Conservation (phyloP, 2,113 vertebrate genomes). For the Fregata magnificens region DNA sequence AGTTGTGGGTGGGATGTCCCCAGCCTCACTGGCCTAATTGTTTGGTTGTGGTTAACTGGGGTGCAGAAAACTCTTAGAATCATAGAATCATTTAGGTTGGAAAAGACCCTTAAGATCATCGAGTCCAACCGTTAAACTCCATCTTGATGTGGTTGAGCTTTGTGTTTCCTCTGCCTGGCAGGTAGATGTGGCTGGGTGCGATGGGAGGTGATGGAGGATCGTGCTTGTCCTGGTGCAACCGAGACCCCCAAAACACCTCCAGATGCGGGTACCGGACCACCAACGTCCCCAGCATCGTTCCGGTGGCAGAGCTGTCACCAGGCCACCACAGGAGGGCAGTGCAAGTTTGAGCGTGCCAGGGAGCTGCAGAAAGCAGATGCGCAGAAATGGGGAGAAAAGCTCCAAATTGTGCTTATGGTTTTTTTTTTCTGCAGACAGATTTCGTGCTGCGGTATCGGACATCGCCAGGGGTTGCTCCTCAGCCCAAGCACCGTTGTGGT, state of each 20-base stretch:
- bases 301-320: background rate
- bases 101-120: background rate
- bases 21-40: background rate
- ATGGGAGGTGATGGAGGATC: fast-evolving
- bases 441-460: fast-evolving
- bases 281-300: fast-evolving
- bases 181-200: fast-evolving
- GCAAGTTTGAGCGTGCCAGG: background rate
- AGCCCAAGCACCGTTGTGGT: background rate
- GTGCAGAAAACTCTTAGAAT: background rate
- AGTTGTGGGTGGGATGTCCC: background rate
- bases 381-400: fast-evolving
- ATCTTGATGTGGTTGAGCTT: background rate
- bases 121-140: background rate
- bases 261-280: fast-evolving
- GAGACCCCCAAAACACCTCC: fast-evolving
- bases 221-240: fast-evolving
- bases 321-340: slow-evolving; percentile 44
- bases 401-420: fast-evolving
- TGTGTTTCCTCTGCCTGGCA: background rate
- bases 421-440: too few relatives aligned
- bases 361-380: background rate
- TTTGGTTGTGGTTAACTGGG: background rate
- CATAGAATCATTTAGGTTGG: background rate
- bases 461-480: background rate